A percentile compares a stretch with the other conserved stretches of the same genome.
Conservation (phyloP, 1,140 invertebrate species). For the Drusus annulatus region DNA sequence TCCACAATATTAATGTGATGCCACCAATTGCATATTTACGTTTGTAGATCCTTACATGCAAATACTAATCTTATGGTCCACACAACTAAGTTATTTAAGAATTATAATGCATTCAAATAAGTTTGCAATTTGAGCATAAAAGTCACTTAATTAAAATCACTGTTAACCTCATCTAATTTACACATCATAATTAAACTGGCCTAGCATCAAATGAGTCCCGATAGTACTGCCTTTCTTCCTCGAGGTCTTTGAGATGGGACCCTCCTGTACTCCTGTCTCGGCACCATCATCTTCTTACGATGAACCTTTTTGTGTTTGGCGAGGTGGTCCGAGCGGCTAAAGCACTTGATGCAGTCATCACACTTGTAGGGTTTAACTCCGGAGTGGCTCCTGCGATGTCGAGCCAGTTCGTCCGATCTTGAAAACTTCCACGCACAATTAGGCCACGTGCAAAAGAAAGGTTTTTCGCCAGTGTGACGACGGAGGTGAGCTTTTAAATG, state of each 20-base stretch:
- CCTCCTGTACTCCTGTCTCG: constrained; percentile 38
- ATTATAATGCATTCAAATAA: too few species aligned
- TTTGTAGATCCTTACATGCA: too few species aligned
- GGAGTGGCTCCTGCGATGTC: constrained; percentile 86
- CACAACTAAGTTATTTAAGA: too few species aligned
- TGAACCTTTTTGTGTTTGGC: constrained; percentile 93
- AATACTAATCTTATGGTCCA: too few species aligned
- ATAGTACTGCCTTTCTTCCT: constrained; percentile 43
- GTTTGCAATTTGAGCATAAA: too few species aligned
- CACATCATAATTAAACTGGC: background rate
- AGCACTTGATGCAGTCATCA: constrained; percentile 86
- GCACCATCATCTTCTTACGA: constrained; percentile 70
- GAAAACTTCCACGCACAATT: constrained; percentile 96
- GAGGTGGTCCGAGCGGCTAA: constrained; percentile 91
- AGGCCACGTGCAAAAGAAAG: constrained; percentile 91
- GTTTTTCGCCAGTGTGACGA: constrained; percentile 95
- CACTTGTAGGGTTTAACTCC: constrained; percentile 91
- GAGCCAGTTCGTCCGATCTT: constrained; percentile 91
- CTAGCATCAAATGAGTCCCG: constrained; percentile 34
- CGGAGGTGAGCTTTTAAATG: constrained; percentile 95
- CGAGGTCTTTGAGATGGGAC: constrained; percentile 37
- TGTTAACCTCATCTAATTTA: background rate
- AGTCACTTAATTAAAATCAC: background rate
- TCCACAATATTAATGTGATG: too few species aligned
- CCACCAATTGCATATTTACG: too few species aligned